These are phyloP conservation scores for Halictus rubicundus DNA, from an alignment of 1,140 invertebrate genomes.

Conservation along the genomic window DNA sequence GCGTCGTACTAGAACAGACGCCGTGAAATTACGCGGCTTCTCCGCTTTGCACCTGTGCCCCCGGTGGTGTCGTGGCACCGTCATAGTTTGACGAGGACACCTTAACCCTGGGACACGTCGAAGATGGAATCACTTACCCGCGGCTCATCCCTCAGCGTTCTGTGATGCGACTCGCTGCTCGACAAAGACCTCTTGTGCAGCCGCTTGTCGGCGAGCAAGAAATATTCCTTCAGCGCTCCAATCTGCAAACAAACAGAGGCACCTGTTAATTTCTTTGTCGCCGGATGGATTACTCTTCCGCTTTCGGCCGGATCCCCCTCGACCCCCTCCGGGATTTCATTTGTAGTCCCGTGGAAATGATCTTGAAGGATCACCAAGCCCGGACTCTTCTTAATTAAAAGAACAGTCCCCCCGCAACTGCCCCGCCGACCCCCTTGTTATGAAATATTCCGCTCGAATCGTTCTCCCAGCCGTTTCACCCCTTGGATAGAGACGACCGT, in stretches of 20 bases:
- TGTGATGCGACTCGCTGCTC: constrained; percentile 87
- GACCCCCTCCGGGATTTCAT: not conserved
- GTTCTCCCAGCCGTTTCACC: no score
- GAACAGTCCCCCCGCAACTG: no score
- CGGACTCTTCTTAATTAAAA: no score
- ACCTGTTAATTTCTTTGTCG: constrained; percentile 15
- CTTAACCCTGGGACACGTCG: not conserved
- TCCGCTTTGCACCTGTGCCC: constrained; percentile 16
- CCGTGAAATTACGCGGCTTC: constrained; percentile 24
- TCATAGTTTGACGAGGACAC: constrained; percentile 12
- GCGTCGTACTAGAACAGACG: constrained; percentile 1
- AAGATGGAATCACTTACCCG: constrained; percentile 83
- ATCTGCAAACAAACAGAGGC: constrained; percentile 84
- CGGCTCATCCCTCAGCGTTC: constrained; percentile 86
- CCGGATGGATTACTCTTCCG: no score
- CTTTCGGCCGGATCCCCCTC: not conserved
- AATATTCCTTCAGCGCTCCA: constrained; percentile 90
- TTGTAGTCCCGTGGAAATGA: not conserved
- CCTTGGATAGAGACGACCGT: no score
- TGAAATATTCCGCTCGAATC: no score
- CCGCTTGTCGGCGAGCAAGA: constrained; percentile 89
- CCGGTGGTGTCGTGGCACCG: not conserved
- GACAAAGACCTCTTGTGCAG: constrained; percentile 90
- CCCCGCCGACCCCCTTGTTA: no score
- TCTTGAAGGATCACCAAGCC: not conserved